phyloP scores from a whole-genome alignment of 2,113 vertebrate genomes.

The Amblyornis subalaris region DNA sequence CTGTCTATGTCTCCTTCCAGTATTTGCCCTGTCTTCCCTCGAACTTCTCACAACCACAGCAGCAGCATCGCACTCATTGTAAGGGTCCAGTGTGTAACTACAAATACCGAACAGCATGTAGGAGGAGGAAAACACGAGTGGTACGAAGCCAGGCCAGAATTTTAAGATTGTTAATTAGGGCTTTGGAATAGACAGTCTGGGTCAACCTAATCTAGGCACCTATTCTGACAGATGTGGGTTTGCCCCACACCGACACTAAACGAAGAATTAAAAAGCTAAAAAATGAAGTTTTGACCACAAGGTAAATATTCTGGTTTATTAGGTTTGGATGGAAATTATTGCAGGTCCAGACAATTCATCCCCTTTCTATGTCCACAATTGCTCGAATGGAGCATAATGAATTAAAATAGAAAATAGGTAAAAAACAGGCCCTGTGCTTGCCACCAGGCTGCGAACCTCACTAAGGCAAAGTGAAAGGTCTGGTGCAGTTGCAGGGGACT shows the following conservation, averaged over 20 bases:
- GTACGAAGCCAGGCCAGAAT: neutral
- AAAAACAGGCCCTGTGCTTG: neutral
- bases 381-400: neutral
- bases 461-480: neutral
- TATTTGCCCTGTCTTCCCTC: neutral
- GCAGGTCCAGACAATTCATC: slow-evolving; percentile 1
- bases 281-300: slow-evolving; percentile 19
- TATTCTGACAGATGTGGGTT: slow-evolving; percentile 5
- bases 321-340: neutral
- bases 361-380: neutral
- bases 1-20: neutral
- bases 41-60: neutral
- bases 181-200: slow-evolving; percentile 29
- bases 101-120: neutral
- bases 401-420: neutral
- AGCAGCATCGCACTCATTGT: rapidly evolving
- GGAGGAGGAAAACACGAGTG: neutral
- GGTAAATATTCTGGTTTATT: neutral
- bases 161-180: slow-evolving; percentile 17
- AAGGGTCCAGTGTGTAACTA: neutral
- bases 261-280: neutral
- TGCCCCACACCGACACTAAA: neutral
- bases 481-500: neutral
- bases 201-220: neutral
- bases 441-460: neutral